Conservation (phyloP, 2,888 invertebrate species). For the Amiota communis region DNA sequence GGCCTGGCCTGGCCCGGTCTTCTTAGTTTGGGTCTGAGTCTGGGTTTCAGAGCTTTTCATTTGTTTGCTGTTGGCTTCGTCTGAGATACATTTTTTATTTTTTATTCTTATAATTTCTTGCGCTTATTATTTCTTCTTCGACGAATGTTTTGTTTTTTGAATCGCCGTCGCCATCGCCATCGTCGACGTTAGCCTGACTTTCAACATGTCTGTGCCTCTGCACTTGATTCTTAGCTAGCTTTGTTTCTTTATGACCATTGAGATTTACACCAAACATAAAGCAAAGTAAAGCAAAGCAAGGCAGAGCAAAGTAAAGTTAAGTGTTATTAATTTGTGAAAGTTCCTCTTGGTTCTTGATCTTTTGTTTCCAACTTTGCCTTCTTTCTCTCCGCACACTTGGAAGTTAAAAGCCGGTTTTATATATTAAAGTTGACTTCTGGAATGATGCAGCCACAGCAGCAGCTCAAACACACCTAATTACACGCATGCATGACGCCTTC, state of each 20-base stretch:
- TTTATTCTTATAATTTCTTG: constrained; percentile 12
- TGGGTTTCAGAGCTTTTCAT: not conserved
- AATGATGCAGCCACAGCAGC: not conserved
- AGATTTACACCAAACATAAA: too few relatives aligned
- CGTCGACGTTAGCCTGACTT: constrained; percentile 25
- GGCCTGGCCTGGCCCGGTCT: not conserved
- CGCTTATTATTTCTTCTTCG: constrained; percentile 6
- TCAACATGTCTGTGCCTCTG: constrained; percentile 26
- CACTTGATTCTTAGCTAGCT: not conserved
- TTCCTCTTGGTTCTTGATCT: constrained; percentile 42
- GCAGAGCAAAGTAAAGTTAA: constrained; percentile 11
- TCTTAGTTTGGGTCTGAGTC: not conserved
- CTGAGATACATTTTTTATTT: not conserved
- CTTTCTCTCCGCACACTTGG: constrained; percentile 3
- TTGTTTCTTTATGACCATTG: not conserved
- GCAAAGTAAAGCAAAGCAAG: not conserved
- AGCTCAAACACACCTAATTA: constrained; percentile 12
- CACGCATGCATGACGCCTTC: not conserved
- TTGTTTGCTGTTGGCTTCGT: too few relatives aligned
- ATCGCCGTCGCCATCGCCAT: not conserved
- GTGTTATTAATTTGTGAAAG: constrained; percentile 66
- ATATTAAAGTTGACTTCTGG: not conserved
- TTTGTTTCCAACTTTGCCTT: not conserved
- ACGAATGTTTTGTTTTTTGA: not conserved
- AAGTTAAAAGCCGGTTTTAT: constrained; percentile 11